Base-by-base conservation (phyloP, 2,113 vertebrate species). In the Grammomys surdaster region DNA sequence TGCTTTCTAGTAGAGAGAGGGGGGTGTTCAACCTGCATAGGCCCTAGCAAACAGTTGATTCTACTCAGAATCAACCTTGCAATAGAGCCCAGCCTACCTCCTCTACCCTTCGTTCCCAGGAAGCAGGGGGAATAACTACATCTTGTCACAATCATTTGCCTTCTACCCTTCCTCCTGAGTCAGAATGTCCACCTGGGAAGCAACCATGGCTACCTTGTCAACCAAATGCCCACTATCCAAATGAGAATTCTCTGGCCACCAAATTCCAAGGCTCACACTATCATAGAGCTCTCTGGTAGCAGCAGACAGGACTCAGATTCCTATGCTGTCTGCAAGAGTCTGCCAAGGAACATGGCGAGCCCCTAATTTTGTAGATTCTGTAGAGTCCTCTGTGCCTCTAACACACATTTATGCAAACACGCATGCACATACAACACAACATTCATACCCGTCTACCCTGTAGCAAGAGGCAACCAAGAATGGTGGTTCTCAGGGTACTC, bases 291-390 rank as follows among this genome's bases (percentile, higher is more conserved):
- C 11, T 7, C 91, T 43, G n/a, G 36, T 22, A 28, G 46, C n/a
- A 84, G 84, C 24, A 46, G 46, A 6, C 7, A 20, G 36, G 36
- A 24, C n/a, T 70, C 58, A n/a, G 17, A 26, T 28, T 40, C 80
- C 36, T 77, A 4, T 1, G 12, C 36, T 0, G 0, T 33, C 88
- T 20, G 0, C 8, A 46, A 65, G 78, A 43, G 20, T 46, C 63
- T 63, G 36, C 19, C 6, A 17, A 51, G 14, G 0, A n/a, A 40
- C 28, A 20, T 0, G 1, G 40, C 22, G 40, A 22, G 1, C 28
- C 5, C 14, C 12, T 51, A 0, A 80, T 75, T 91, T 17, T 7
- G 20, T 24, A 20, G 10, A 13, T 17, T n/a, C 73, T 90, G 43
- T 73, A 8, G 36, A 13, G n/a, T 17, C 56, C 3, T 13, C 36